Evolutionary conservation across 2,797 vertebrate species (phyloP), one percentile per base, ranked within the genome.

Genomic region (Arrhamphus sclerolepis): DNA sequence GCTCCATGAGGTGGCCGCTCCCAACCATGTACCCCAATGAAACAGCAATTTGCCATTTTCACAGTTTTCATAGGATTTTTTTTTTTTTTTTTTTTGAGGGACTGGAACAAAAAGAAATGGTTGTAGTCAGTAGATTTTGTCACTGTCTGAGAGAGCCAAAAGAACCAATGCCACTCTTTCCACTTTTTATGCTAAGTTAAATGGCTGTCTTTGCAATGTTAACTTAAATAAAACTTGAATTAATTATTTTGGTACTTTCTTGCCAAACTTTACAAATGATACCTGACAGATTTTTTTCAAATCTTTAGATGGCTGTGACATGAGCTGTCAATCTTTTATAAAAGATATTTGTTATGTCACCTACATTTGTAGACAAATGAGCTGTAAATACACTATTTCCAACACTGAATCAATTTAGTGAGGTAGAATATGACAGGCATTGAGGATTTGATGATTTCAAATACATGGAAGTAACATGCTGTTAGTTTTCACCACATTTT

Each of bases 21-120:
- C 62, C 47, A 40, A 57, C 49, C 56, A 56, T 56, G 43, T 40
- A 65, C 46, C 66, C 60, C 61, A 51, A 60, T 56, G 46, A 66
- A 72, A 65, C 17, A 55, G 44, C 21, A 46, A 46, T 52, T 60
- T 46, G 20, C 5, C 11, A 5, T 56, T 55, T 59, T 55, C 41
- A 44, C 50, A 31, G 41, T 47, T 41, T 50, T 46, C 29, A 58
- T 22, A 39, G 42, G 46, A 34, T 56, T 55, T 19, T 19, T 47
- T 42, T 26, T 26, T 26, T 26, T 26, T 26, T 26, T 26, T 26
- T 26, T 26, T 46, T 21, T 11, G 2, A 19, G 6, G 6, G 19
- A 20, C 5, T 56, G 48, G 64, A 40, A n/a, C n/a, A 5, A 56
- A 47, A 42, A 7, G 9, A 24, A 24, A 42, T 21, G 14, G 18